Conservation (phyloP, 2,888 invertebrate species). For the Dicyrtoma fusca region DNA sequence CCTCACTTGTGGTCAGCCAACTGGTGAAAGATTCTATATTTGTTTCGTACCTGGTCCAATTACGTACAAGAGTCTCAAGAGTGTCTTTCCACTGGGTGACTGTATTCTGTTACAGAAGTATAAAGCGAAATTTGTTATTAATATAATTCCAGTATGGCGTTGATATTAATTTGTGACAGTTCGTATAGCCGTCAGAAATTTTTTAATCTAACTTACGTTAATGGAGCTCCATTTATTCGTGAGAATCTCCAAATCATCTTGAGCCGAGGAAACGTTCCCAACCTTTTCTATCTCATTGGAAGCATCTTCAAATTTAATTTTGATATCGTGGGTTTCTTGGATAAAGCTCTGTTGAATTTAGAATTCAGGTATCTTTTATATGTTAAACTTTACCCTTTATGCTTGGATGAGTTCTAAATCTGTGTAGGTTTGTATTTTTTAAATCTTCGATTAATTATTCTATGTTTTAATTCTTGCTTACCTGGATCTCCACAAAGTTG, state of each 20-base stretch:
- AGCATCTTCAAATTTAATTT: slow-evolving; percentile 74
- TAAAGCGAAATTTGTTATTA: too few relatives aligned
- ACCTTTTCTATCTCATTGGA: slow-evolving; percentile 75
- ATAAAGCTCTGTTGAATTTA: slow-evolving; percentile 65
- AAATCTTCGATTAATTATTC: neutral
- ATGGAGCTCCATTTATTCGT: slow-evolving; percentile 81
- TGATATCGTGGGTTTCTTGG: slow-evolving; percentile 75
- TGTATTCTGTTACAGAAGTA: slow-evolving; percentile 65
- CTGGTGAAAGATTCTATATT: slow-evolving; percentile 75
- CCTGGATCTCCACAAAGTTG: slow-evolving; percentile 49
- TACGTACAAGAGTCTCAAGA: slow-evolving; percentile 74
- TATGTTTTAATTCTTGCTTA: neutral
- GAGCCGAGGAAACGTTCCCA: slow-evolving; percentile 73
- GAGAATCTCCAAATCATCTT: slow-evolving; percentile 82
- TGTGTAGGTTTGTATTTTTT: neutral
- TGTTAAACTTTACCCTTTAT: too few relatives aligned
- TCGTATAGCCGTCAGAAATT: neutral
- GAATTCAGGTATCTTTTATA: neutral
- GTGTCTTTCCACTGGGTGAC: slow-evolving; percentile 78
- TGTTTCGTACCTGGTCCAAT: slow-evolving; percentile 80
- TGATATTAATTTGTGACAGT: neutral
- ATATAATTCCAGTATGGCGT: neutral
- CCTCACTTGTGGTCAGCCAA: slow-evolving; percentile 64
- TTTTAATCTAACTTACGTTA: slow-evolving; percentile 52
- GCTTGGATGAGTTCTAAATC: too few relatives aligned